These are phyloP conservation scores for Perithous albicinctus DNA, from an alignment of 2,888 invertebrate genomes.

Conservation along the genomic window DNA sequence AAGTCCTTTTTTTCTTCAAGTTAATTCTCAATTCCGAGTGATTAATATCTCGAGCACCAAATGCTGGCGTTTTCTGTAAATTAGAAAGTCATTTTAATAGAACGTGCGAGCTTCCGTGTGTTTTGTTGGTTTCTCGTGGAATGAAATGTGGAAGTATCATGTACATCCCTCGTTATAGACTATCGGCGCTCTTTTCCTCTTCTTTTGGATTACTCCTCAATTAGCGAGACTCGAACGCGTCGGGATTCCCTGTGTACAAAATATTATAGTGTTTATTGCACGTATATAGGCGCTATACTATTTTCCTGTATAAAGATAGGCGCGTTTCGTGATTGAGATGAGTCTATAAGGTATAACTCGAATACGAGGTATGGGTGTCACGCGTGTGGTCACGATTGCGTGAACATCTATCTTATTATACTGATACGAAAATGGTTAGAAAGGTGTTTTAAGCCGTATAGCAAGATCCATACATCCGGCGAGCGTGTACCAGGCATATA, in stretches of 20 bases:
- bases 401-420: conserved; percentile 70
- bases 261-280: neutral
- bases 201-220: conserved; percentile 1
- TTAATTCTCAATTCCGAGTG: neutral
- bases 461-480: conserved; percentile 59
- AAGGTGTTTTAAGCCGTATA: conserved; percentile 64
- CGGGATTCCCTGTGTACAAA: neutral
- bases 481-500: conserved; percentile 13
- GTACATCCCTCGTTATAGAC: neutral
- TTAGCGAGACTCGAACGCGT: neutral
- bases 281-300: no score
- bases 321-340: conserved; percentile 24
- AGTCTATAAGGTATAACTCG: conserved; percentile 5
- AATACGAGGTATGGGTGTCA: conserved; percentile 40
- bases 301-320: neutral
- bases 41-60: neutral
- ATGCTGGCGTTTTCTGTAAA: neutral
- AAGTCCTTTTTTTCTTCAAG: neutral
- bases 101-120: conserved; percentile 37
- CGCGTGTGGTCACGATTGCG: conserved; percentile 71
- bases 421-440: conserved; percentile 67
- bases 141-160: conserved; percentile 12
- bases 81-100: conserved; percentile 41
- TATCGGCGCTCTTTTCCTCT: neutral
- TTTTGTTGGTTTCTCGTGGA: neutral